Conservation (phyloP, 2,888 invertebrate genomes). For the Rhopalosiphum nymphaeae region DNA sequence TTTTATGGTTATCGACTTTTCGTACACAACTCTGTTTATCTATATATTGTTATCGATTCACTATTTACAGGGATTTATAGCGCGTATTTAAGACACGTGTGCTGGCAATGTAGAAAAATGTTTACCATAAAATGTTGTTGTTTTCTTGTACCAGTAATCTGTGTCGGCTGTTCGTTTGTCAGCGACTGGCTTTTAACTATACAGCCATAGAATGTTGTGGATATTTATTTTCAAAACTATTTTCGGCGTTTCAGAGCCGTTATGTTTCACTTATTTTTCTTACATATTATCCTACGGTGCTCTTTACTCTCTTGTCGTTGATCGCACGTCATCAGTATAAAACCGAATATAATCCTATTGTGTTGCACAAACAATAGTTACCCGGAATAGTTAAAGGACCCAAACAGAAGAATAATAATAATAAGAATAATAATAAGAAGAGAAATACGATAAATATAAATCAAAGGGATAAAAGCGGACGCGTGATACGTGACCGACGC, state of each 20-base stretch:
- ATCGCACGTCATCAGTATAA: background rate
- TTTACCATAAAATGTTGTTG: constrained; percentile 7
- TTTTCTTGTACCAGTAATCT: background rate
- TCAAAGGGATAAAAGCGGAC: constrained; percentile 56
- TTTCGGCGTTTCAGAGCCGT: constrained; percentile 21
- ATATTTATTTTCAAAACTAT: constrained; percentile 27
- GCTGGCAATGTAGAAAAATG: background rate
- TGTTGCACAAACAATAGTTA: constrained; percentile 35
- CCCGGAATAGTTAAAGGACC: background rate
- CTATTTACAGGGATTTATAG: background rate
- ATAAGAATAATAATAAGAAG: background rate
- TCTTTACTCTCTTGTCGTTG: background rate
- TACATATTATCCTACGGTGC: background rate
- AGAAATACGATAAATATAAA: constrained; percentile 50
- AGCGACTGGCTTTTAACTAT: background rate
- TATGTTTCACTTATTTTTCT: background rate
- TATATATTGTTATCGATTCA: background rate
- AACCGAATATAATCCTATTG: constrained; percentile 54
- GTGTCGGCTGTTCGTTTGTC: constrained; percentile 30
- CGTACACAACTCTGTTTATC: background rate
- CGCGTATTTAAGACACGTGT: background rate
- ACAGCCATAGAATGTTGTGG: background rate
- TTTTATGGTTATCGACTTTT: background rate
- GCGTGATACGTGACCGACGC: constrained; percentile 48
- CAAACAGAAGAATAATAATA: constrained; percentile 8